A percentile compares a stretch with the other conserved stretches of the same genome.
Conservation (phyloP, 2,797 vertebrate species). For the Graptemys geographica region DNA sequence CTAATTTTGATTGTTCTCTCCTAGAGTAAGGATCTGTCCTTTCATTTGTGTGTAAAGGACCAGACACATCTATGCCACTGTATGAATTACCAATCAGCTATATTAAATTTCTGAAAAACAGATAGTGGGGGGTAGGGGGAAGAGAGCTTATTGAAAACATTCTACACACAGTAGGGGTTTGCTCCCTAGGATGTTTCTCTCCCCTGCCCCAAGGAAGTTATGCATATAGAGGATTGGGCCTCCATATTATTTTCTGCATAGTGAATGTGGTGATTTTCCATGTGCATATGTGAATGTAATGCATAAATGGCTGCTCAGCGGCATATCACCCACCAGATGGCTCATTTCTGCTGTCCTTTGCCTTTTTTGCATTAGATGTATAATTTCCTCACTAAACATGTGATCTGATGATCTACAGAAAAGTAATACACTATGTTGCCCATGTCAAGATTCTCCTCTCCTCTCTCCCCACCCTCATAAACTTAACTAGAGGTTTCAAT, state of each 20-base stretch:
- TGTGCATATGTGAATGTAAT: not conserved
- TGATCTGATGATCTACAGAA: not conserved
- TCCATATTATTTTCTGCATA: not conserved
- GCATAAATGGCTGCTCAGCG: conserved; percentile 3
- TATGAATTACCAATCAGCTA: not conserved
- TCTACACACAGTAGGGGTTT: not conserved
- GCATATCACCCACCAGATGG: conserved; percentile 17
- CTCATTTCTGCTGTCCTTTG: not conserved
- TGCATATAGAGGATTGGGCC: not conserved
- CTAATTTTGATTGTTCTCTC: not conserved
- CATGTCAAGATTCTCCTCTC: not conserved
- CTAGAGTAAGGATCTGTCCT: not conserved
- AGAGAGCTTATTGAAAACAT: not conserved
- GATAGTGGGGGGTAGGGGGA: not conserved
- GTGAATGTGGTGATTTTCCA: not conserved
- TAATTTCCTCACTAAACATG: conserved; percentile 25
- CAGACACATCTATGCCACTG: not conserved
- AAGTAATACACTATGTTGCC: not conserved
- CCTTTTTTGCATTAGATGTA: not conserved
- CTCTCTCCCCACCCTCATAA: not conserved
- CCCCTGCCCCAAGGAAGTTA: not conserved
- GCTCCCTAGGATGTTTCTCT: not conserved
- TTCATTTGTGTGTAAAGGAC: not conserved
- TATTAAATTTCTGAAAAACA: not conserved
- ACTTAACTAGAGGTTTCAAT: not conserved